Evolutionary conservation across 2,888 invertebrate species (phyloP), one percentile per base, ranked within the genome.

Genomic region (Netelia inedita): DNA sequence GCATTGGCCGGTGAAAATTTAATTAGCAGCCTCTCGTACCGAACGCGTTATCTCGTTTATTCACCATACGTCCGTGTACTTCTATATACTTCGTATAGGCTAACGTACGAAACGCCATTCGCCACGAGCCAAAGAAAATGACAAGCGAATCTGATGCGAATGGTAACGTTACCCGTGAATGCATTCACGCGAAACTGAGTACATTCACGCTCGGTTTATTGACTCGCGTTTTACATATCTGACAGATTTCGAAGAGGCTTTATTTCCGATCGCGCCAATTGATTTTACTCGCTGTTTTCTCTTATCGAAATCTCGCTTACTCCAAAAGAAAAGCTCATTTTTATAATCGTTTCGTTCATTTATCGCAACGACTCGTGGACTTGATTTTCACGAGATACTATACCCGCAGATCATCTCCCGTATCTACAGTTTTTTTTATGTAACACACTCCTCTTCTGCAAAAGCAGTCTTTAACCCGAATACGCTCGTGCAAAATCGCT

Each of bases 1-100:
- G 80, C 78, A 84, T 88, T 82, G 83, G 81, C 66, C 82, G 78
- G 43, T 85, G 85, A 88, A 88, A 88, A 88, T 88, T 86, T 87
- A 87, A 88, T 88, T 88, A 83, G 73, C 75, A 55, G 65, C 72
- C 61, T 21, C 43, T 46, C 69, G 75, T 57, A 68, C 63, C 57
- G 14, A 61, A 28, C 69, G 55, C 41, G 35, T 57, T 83, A 71
- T 79, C 75, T 65, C 72, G 81, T 80, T 79, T 66, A 73, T 68
- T 69, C 71, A 3, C 53, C 16, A 57, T 61, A 41, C 57, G 55
- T 41, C 66, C 46, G 19, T 63, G 65, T 19, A 63, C 68, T 65
- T 35, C 46, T 79, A 46, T 78, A 16, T 57, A 66, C 73, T 43
- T 21, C 3, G 3, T 28, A 55, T 50, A 71, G 55, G 14, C 50